phyloP scores from a whole-genome alignment of 2,797 vertebrate genomes.

The Catharus ustulatus region DNA sequence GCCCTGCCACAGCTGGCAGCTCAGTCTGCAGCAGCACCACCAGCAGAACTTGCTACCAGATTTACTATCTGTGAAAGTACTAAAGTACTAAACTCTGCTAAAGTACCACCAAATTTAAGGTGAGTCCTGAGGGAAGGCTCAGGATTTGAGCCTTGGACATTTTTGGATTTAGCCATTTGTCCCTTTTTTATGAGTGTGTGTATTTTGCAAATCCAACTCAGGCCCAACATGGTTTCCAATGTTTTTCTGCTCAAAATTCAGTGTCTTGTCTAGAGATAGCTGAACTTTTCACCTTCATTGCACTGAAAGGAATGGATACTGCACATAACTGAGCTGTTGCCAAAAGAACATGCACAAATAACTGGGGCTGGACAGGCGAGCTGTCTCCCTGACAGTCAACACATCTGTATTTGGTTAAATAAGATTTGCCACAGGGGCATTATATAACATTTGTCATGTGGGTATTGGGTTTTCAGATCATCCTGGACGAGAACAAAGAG shows the following conservation, averaged over 20 bases:
- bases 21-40: not conserved
- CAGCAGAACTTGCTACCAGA: not conserved
- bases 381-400: slow-evolving; percentile 39
- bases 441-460: slow-evolving; percentile 52
- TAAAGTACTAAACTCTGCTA: not conserved
- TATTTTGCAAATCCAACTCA: not conserved
- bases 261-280: not conserved
- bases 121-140: not conserved
- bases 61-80: not conserved
- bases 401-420: slow-evolving; percentile 63
- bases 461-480: slow-evolving; percentile 49
- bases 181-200: not conserved
- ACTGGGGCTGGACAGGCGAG: slow-evolving; percentile 22
- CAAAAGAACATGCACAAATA: slow-evolving; percentile 59
- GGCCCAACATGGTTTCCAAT: not conserved
- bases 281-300: slow-evolving; percentile 60
- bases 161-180: not conserved
- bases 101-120: not conserved
- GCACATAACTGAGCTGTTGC: slow-evolving; percentile 53
- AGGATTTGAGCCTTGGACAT: not conserved
- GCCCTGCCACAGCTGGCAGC: not conserved
- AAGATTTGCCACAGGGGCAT: slow-evolving; percentile 52
- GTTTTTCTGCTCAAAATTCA: slow-evolving; percentile 9
- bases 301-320: slow-evolving; percentile 31
- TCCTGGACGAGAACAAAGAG: slow-evolving; percentile 32